Conservation (phyloP, 2,113 vertebrate species). For the Apeltes quadracus region DNA sequence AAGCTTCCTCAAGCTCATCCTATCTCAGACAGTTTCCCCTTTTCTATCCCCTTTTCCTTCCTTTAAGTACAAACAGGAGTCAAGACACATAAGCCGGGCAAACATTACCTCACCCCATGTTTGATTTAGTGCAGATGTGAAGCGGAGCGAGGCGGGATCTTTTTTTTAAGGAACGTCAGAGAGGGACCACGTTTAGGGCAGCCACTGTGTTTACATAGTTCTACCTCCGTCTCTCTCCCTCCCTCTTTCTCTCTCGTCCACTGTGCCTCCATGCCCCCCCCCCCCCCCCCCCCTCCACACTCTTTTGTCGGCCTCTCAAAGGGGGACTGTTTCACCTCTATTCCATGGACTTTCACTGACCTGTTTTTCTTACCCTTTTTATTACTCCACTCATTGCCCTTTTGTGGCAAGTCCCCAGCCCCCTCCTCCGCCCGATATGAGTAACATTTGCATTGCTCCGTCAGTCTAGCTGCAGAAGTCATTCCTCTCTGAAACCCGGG, state of each 20-base stretch:
- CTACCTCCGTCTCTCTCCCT: slow-evolving; percentile 67
- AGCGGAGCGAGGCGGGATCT: slow-evolving; percentile 81
- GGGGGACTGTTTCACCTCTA: slow-evolving; percentile 77
- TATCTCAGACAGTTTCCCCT: slow-evolving; percentile 64
- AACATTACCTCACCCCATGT: slow-evolving; percentile 85
- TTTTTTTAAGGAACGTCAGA: slow-evolving; percentile 67
- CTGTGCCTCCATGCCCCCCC: no score
- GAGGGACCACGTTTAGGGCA: slow-evolving; percentile 83
- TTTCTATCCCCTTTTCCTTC: slow-evolving; percentile 45
- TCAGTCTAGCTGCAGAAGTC: slow-evolving; percentile 61
- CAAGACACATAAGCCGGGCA: slow-evolving; percentile 81
- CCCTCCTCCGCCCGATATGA: slow-evolving; percentile 47
- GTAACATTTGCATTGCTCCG: slow-evolving; percentile 72
- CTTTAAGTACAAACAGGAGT: slow-evolving; percentile 87
- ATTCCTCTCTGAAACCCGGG: slow-evolving; percentile 65
- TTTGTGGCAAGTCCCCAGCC: slow-evolving; percentile 66
- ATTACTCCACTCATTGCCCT: slow-evolving; percentile 77
- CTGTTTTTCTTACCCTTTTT: slow-evolving; percentile 79
- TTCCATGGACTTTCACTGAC: slow-evolving; percentile 79
- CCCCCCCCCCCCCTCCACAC: slow-evolving; percentile 45
- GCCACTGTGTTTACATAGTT: slow-evolving; percentile 84
- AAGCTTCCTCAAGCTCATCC: slow-evolving; percentile 62
- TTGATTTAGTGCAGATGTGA: slow-evolving; percentile 91
- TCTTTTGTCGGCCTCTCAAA: slow-evolving; percentile 73
- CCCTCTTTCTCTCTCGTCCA: slow-evolving; percentile 52